phyloP scores from a whole-genome alignment of 1,140 invertebrate species.

The Melitaea cinxia region DNA sequence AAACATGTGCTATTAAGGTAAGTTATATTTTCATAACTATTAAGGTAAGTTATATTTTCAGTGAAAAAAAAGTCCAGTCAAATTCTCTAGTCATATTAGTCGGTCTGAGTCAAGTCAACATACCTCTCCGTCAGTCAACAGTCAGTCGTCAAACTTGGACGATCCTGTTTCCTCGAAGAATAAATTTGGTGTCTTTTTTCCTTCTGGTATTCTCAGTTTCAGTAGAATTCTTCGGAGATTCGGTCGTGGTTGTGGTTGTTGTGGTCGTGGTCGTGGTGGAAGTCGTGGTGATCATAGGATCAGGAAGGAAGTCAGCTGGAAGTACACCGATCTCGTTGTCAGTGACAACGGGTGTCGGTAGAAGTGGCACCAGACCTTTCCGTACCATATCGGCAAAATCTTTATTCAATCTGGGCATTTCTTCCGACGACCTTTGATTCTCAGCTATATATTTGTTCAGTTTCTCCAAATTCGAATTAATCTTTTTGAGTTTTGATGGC shows the following conservation, averaged over 20 bases:
- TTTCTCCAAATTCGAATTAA: constrained; percentile 65
- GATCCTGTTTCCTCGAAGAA: constrained; percentile 75
- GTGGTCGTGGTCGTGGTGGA: constrained; percentile 37
- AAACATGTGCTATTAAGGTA: too few species aligned
- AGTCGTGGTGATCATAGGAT: constrained; percentile 42
- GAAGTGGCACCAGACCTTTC: constrained; percentile 54
- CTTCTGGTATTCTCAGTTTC: constrained; percentile 51
- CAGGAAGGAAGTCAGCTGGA: constrained; percentile 62
- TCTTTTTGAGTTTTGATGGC: constrained; percentile 69
- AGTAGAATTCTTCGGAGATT: constrained; percentile 45
- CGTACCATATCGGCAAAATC: constrained; percentile 56
- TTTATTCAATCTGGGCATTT: constrained; percentile 52
- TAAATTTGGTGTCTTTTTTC: constrained; percentile 72
- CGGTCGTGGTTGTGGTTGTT: constrained; percentile 48
- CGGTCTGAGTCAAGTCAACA: constrained; percentile 55
- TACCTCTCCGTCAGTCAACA: constrained; percentile 69
- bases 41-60: neutral
- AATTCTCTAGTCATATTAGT: constrained; percentile 15
- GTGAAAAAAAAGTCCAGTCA: constrained; percentile 9
- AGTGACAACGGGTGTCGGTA: constrained; percentile 61
- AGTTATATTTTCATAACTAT: too few species aligned
- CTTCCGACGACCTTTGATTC: constrained; percentile 66
- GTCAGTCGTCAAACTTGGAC: constrained; percentile 74
- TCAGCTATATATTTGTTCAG: constrained; percentile 55
- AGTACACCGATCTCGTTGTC: constrained; percentile 73